Conservation (phyloP, 2,888 invertebrate species). For the Euplexia lucipara region DNA sequence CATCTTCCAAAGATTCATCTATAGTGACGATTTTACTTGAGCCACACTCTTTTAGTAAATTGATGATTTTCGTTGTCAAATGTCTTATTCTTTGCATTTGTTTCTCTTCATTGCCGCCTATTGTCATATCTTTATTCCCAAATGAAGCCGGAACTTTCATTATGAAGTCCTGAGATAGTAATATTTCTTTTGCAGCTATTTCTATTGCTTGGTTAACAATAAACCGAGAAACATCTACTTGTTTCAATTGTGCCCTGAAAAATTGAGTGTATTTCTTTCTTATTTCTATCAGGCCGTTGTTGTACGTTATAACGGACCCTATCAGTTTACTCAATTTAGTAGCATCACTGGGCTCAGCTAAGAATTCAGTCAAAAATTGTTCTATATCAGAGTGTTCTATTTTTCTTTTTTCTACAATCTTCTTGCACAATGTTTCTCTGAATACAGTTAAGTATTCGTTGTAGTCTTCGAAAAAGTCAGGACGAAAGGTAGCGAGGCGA, state of each 20-base stretch:
- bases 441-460: background rate
- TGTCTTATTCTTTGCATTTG: background rate
- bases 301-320: conserved; percentile 20
- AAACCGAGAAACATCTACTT: background rate
- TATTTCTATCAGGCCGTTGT: conserved; percentile 7
- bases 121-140: conserved; percentile 14
- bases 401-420: background rate
- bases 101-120: background rate
- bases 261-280: background rate
- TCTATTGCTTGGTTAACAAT: background rate
- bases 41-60: background rate
- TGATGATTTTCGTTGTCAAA: background rate
- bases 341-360: conserved; percentile 2
- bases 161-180: background rate
- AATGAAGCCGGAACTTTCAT: conserved; percentile 11
- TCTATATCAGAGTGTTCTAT: background rate
- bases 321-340: conserved; percentile 25
- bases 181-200: conserved; percentile 14
- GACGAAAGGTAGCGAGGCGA: background rate
- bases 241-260: background rate
- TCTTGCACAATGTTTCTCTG: background rate
- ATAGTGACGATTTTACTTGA: conserved; percentile 3
- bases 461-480: background rate
- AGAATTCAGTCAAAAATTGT: background rate
- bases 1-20: background rate